Conservation (phyloP, 2,888 invertebrate species). For the Tenthredo distinguenda region DNA sequence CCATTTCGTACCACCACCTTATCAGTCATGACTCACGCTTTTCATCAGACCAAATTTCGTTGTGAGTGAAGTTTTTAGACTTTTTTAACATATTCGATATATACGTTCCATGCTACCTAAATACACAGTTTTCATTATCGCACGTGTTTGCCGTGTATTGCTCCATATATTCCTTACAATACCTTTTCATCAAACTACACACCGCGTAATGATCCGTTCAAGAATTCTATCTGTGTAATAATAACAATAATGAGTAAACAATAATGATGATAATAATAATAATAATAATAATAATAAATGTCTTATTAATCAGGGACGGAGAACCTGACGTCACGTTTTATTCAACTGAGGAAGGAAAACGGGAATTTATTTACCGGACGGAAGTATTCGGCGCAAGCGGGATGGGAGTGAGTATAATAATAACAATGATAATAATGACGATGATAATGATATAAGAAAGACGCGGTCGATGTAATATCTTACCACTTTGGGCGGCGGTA, state of each 20-base stretch:
- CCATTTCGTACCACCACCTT: constrained; percentile 55
- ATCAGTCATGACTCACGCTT: constrained; percentile 65
- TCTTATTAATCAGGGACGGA: constrained; percentile 66
- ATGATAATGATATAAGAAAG: not conserved
- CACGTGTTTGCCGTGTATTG: not conserved
- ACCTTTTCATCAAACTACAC: not conserved
- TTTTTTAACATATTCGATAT: not conserved
- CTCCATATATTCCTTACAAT: not conserved
- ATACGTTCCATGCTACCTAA: too few relatives aligned
- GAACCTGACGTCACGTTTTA: constrained; percentile 71
- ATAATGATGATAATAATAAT: constrained; percentile 3
- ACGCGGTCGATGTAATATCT: constrained; percentile 7
- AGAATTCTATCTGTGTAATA: not conserved
- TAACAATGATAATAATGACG: not conserved
- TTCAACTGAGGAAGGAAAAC: constrained; percentile 71
- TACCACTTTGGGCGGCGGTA: not conserved
- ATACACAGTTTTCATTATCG: not conserved
- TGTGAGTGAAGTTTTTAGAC: constrained; percentile 64
- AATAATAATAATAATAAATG: not conserved
- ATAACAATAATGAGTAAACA: not conserved
- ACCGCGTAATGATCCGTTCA: not conserved
- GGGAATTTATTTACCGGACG: constrained; percentile 71
- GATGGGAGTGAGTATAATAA: constrained; percentile 65
- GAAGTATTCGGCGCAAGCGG: constrained; percentile 71
- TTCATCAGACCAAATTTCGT: constrained; percentile 70